A percentile compares a stretch with the other conserved stretches of the same genome.
phyloP scores from a whole-genome alignment of 2,797 vertebrate species.

The Pseudochaenichthys georgianus region DNA sequence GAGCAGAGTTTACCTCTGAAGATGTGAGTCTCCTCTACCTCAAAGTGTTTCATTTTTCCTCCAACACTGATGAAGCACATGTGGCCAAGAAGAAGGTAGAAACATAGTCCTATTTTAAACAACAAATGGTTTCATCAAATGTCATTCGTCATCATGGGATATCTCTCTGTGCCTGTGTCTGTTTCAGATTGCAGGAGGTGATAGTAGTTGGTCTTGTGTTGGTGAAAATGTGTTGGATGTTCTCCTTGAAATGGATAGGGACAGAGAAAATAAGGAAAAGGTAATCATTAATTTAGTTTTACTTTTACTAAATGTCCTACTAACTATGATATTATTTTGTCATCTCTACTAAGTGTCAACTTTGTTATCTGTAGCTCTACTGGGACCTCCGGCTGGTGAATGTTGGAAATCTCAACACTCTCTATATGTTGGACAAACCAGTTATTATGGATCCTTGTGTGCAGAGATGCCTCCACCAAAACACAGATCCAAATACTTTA shows the following conservation, averaged over 20 bases:
- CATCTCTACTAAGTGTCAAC: conserved; percentile 1
- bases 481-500: conserved; percentile 3
- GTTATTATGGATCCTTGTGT: background rate
- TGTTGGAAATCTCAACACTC: conserved; percentile 48
- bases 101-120: background rate
- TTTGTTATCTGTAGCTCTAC: conserved; percentile 70
- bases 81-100: conserved; percentile 79
- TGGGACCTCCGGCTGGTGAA: conserved; percentile 84
- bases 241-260: conserved; percentile 79
- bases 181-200: conserved; percentile 71
- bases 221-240: conserved; percentile 77
- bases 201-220: conserved; percentile 70
- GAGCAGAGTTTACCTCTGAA: conserved; percentile 70
- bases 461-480: conserved; percentile 20
- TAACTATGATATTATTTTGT: background rate
- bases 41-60: conserved; percentile 74
- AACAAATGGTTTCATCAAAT: background rate
- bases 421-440: conserved; percentile 17
- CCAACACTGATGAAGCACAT: conserved; percentile 61
- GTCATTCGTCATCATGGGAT: background rate
- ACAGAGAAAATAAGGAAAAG: conserved; percentile 73
- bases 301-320: conserved; percentile 11
- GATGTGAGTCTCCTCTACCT: conserved; percentile 72
- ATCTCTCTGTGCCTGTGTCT: background rate
- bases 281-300: conserved; percentile 40